phyloP scores from a whole-genome alignment of 2,797 vertebrate species.

The Lutjanus argentimaculatus region DNA sequence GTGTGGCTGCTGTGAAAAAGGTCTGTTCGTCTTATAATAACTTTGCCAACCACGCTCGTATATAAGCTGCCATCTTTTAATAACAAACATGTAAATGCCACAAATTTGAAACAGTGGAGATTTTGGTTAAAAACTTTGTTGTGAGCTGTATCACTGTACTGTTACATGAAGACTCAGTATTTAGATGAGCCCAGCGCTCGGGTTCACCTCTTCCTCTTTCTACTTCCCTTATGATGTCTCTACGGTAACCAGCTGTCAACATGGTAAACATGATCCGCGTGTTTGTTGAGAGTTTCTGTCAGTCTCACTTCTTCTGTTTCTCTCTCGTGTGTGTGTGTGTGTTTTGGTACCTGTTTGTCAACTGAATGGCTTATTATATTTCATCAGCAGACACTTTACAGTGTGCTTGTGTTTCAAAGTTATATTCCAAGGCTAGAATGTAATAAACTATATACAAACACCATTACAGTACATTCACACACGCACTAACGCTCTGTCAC shows the following conservation, averaged over 20 bases:
- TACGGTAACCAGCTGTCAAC: slow-evolving; percentile 46
- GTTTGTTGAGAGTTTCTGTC: slow-evolving; percentile 45
- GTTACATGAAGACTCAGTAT: neutral
- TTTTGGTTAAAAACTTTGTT: neutral
- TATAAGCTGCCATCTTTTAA: too few relatives aligned
- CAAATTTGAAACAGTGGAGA: neutral
- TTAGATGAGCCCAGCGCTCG: neutral
- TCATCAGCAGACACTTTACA: slow-evolving; percentile 33
- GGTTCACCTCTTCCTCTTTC: slow-evolving; percentile 33
- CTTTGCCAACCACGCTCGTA: too few relatives aligned
- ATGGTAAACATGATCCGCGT: slow-evolving; percentile 39
- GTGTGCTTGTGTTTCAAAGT: slow-evolving; percentile 38
- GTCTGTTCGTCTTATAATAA: too few relatives aligned
- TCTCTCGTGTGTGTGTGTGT: slow-evolving; percentile 21
- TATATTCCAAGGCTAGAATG: slow-evolving; percentile 12
- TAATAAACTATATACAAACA: slow-evolving; percentile 15
- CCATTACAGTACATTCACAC: neutral
- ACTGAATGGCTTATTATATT: slow-evolving; percentile 34
- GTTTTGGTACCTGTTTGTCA: slow-evolving; percentile 20
- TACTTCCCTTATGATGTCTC: slow-evolving; percentile 33
- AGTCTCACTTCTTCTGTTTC: slow-evolving; percentile 46
- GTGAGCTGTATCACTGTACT: neutral
- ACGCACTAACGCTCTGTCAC: slow-evolving; percentile 32
- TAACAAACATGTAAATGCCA: too few relatives aligned
- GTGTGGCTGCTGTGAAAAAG: too few relatives aligned